Evolutionary conservation across 2,113 vertebrate species (phyloP).

Genomic region (Callocephalon fimbriatum): DNA sequence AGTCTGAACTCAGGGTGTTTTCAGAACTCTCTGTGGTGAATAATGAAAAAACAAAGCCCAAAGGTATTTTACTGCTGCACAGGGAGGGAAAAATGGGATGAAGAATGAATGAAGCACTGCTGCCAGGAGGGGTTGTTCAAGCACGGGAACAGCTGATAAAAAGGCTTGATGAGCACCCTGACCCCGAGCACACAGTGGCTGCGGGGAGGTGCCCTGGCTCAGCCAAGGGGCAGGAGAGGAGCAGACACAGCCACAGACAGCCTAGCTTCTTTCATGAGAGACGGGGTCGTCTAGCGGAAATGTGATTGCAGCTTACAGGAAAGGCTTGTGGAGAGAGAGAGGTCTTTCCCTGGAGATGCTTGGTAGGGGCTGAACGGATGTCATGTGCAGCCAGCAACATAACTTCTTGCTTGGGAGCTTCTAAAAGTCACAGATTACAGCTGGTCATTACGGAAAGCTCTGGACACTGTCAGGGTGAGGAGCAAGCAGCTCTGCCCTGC

Average conservation of each 20-base stretch:
- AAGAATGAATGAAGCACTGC: not conserved
- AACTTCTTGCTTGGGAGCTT: not conserved
- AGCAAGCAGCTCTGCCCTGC: not conserved
- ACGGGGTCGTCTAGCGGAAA: not conserved
- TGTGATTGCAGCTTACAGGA: not conserved
- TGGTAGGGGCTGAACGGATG: not conserved
- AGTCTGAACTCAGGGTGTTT: not conserved
- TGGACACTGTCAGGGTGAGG: not conserved
- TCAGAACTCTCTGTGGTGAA: not conserved
- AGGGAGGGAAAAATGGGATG: not conserved
- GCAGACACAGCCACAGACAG: not conserved
- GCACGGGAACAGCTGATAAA: not conserved
- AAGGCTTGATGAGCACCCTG: not conserved
- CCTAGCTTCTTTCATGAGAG: not conserved
- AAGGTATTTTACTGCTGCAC: not conserved
- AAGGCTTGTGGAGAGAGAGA: not conserved
- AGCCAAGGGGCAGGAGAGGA: not conserved
- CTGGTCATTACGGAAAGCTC: not conserved
- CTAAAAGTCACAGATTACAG: not conserved
- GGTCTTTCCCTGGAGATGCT: not conserved
- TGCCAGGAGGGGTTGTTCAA: not conserved
- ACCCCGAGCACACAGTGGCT: accelerated
- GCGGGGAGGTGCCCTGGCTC: not conserved
- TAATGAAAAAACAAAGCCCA: not conserved
- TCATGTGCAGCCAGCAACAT: not conserved